These are phyloP conservation scores for Agrotis ipsilon DNA, from an alignment of 2,888 invertebrate genomes.

Conservation along the genomic window DNA sequence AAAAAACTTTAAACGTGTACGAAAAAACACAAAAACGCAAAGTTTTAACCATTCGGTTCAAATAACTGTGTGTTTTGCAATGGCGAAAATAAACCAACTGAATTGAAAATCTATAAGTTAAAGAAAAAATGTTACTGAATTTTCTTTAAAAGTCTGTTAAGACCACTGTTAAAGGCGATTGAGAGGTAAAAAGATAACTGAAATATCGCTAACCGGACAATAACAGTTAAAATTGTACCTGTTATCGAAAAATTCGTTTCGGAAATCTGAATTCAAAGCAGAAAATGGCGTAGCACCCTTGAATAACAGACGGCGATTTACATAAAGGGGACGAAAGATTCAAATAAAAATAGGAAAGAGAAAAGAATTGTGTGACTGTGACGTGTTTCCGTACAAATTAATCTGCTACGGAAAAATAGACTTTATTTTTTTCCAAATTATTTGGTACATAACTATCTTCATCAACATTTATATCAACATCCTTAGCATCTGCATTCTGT, in stretches of 20 bases:
- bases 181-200: conserved; percentile 2
- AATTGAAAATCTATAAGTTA: neutral
- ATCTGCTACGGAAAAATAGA: too few species aligned
- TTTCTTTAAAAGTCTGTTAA: too few species aligned
- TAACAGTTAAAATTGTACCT: conserved; percentile 34
- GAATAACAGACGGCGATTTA: conserved; percentile 16
- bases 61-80: neutral
- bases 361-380: too few species aligned
- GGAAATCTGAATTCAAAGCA: conserved; percentile 6
- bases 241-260: conserved; percentile 10
- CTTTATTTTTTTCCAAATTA: too few species aligned
- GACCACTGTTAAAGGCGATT: too few species aligned
- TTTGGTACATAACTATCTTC: too few species aligned
- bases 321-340: conserved; percentile 21
- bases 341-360: conserved; percentile 35
- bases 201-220: conserved; percentile 1
- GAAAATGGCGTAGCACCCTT: conserved; percentile 12
- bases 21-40: neutral
- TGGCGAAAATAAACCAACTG: too few species aligned
- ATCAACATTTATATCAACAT: too few species aligned
- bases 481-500: too few species aligned
- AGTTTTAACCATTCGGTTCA: neutral
- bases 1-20: too few species aligned
- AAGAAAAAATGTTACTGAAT: neutral
- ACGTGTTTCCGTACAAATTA: too few species aligned